A percentile compares a stretch with the other conserved stretches of the same genome.
These are phyloP conservation scores for Camelus dromedarius DNA, from an alignment of 2,113 vertebrate genomes.

Conservation along the genomic window DNA sequence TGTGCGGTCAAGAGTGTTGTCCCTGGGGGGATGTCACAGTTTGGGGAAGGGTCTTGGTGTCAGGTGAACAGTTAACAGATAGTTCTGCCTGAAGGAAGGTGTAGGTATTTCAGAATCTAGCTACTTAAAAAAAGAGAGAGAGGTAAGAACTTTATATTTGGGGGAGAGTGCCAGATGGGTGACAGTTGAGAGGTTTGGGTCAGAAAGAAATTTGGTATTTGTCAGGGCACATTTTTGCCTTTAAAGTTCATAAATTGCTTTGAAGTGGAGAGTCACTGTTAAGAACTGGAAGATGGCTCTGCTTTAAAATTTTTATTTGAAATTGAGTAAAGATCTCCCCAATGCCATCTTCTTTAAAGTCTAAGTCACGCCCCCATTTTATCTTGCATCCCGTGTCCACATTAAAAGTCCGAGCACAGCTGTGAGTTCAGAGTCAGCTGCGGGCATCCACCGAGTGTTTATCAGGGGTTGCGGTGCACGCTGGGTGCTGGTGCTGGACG, in stretches of 20 bases:
- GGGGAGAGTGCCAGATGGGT: background rate
- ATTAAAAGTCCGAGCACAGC: background rate
- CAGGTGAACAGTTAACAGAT: background rate
- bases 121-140: background rate
- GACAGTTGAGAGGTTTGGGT: slow-evolving; percentile 44
- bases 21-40: background rate
- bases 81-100: slow-evolving; percentile 5
- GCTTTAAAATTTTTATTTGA: slow-evolving; percentile 47
- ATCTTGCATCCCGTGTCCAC: background rate
- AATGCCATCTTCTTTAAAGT: background rate
- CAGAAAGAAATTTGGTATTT: slow-evolving; percentile 49
- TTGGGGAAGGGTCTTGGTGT: background rate
- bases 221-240: slow-evolving; percentile 61
- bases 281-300: slow-evolving; percentile 33
- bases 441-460: background rate
- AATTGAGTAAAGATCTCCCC: background rate
- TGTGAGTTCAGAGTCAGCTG: background rate
- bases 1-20: background rate
- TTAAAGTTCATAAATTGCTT: slow-evolving; percentile 70
- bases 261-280: slow-evolving; percentile 58
- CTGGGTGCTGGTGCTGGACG: background rate
- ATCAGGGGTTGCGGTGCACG: too few relatives aligned
- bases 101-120: background rate
- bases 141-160: background rate
- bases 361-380: background rate